Percentiles rank a stretch among this genome's conserved stretches.
phyloP scores from a whole-genome alignment of 1,140 invertebrate species.

The Pseudomyrmex pallidus region DNA sequence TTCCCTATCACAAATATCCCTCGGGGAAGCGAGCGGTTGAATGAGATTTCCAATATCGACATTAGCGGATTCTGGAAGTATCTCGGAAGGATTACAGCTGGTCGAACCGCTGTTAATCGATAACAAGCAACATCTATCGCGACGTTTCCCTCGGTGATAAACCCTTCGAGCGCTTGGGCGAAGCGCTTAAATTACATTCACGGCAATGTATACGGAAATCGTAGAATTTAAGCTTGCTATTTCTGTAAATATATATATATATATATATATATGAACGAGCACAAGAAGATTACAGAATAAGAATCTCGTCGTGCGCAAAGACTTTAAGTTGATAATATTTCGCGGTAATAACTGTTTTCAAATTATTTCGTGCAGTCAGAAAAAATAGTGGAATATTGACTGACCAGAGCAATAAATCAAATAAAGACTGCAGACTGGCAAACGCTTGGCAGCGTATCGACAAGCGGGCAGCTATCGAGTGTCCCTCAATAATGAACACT shows the following conservation, averaged over 20 bases:
- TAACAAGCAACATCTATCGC: conserved; percentile 71
- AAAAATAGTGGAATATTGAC: background rate
- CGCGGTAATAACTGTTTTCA: background rate
- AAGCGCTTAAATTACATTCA: conserved; percentile 68
- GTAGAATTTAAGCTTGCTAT: conserved; percentile 50
- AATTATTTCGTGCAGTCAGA: background rate
- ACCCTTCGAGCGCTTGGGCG: conserved; percentile 59
- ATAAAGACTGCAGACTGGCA: conserved; percentile 27
- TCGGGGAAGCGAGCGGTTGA: conserved; percentile 17
- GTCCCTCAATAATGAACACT: conserved; percentile 70
- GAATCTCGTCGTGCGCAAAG: background rate
- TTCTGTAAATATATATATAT: background rate
- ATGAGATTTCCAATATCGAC: conserved; percentile 67
- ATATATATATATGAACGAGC: no score
- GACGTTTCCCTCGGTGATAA: conserved; percentile 71
- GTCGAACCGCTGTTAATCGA: conserved; percentile 73
- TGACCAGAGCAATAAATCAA: conserved; percentile 9
- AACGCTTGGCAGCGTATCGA: conserved; percentile 61
- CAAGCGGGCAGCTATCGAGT: conserved; percentile 66
- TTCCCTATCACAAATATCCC: conserved; percentile 3
- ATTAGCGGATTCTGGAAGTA: conserved; percentile 69
- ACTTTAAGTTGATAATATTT: conserved; percentile 10
- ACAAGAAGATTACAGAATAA: background rate
- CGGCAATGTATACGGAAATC: conserved; percentile 56
- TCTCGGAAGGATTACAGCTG: conserved; percentile 66